phyloP scores from a whole-genome alignment of 2,797 vertebrate genomes.

The Synanceia verrucosa region DNA sequence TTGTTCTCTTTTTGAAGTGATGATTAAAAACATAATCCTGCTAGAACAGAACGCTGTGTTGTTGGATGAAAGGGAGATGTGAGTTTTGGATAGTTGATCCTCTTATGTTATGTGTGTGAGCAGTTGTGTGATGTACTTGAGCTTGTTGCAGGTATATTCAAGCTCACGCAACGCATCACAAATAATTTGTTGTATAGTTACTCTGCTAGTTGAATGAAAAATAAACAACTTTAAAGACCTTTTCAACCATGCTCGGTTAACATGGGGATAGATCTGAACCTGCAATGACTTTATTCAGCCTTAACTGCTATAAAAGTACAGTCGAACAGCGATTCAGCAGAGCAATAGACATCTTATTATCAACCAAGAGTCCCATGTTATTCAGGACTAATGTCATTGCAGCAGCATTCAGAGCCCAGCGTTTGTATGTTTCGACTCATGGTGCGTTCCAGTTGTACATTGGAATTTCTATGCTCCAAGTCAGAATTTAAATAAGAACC shows the following conservation, averaged over 20 bases:
- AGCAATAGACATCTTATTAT: no score
- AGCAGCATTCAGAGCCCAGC: no score
- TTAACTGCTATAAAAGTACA: background rate
- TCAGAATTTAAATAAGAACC: no score
- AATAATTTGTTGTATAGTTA: no score
- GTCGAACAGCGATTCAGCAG: background rate
- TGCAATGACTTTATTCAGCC: background rate
- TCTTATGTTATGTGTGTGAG: background rate
- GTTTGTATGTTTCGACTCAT: no score
- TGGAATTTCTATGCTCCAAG: no score
- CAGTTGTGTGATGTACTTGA: background rate
- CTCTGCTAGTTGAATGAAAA: no score
- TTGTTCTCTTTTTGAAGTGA: conserved; percentile 17
- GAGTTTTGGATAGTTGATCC: background rate
- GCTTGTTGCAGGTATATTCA: background rate
- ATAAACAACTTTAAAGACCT: no score
- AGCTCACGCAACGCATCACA: no score
- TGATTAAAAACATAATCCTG: conserved; percentile 33
- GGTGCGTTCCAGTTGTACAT: no score
- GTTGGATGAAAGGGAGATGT: conserved; percentile 23
- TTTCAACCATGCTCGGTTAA: background rate
- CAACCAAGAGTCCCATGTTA: no score
- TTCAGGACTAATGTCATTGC: no score
- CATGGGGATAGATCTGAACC: background rate
- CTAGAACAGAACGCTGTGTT: conserved; percentile 2